These are phyloP conservation scores for Caenorhabditis uteleia DNA, from an alignment of 2,888 invertebrate genomes.

Conservation along the genomic window DNA sequence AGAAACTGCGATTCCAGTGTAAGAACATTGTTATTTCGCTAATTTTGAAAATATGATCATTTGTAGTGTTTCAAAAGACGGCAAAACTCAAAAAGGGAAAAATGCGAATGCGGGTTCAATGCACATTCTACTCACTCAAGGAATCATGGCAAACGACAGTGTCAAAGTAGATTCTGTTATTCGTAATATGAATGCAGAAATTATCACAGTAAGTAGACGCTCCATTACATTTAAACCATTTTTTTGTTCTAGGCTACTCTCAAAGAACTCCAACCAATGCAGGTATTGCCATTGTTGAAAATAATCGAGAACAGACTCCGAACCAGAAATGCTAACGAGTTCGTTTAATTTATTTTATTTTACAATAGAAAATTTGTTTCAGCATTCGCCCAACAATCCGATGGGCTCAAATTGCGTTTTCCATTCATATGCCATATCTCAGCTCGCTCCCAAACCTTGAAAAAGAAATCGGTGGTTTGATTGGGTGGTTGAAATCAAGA, in stretches of 20 bases:
- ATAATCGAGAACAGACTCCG: constrained; percentile 37
- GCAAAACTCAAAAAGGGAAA: constrained; percentile 3
- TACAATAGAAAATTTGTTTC: constrained; percentile 8
- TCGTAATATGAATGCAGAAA: constrained; percentile 18
- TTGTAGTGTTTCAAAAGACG: background rate
- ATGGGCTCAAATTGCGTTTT: constrained; percentile 42
- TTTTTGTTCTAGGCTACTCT: constrained; percentile 38
- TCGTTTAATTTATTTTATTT: background rate
- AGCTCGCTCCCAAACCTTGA: constrained; percentile 35
- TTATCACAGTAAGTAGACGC: constrained; percentile 24
- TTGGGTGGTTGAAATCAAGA: constrained; percentile 20
- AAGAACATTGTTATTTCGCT: background rate
- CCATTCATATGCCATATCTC: constrained; percentile 41
- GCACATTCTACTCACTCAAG: constrained; percentile 45
- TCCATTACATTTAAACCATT: background rate
- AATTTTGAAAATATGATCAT: background rate
- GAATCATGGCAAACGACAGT: constrained; percentile 47
- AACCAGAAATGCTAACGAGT: constrained; percentile 40
- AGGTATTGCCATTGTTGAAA: constrained; percentile 43
- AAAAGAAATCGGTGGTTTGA: constrained; percentile 25
- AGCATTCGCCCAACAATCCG: constrained; percentile 46
- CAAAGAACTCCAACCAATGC: constrained; percentile 37
- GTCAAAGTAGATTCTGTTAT: constrained; percentile 40
- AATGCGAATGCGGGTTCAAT: constrained; percentile 31
- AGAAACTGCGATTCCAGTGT: background rate